A percentile compares a stretch with the other conserved stretches of the same genome.
Evolutionary conservation across 2,888 invertebrate species (phyloP).

Genomic region (Alentia gelatinosa): DNA sequence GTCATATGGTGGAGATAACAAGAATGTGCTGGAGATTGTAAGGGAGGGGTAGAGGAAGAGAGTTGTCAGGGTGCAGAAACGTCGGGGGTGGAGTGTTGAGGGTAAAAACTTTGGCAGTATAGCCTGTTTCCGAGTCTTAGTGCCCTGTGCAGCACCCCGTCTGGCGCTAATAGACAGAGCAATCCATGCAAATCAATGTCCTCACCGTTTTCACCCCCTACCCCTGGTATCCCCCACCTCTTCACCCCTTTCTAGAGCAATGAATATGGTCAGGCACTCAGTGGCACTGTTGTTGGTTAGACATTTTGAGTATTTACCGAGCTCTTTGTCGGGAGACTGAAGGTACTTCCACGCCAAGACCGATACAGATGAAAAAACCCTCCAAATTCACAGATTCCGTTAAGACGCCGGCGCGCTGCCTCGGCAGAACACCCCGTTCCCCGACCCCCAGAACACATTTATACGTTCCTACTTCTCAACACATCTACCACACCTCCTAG

Average conservation of each 20-base stretch:
- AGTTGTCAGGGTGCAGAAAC: not conserved
- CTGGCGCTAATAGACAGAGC: not conserved
- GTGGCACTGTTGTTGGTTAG: no score
- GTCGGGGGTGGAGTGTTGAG: not conserved
- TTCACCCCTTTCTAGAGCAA: not conserved
- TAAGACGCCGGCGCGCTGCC: no score
- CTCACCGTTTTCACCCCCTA: not conserved
- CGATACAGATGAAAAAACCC: no score
- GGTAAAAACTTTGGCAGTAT: not conserved
- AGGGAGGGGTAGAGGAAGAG: not conserved
- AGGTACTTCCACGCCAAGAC: no score
- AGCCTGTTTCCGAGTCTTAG: not conserved
- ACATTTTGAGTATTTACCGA: no score
- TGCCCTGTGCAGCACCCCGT: not conserved
- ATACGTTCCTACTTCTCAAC: no score
- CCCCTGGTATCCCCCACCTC: not conserved
- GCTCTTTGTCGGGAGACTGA: no score
- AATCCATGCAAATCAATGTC: conserved; percentile 41
- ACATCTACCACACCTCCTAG: no score
- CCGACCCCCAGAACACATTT: no score
- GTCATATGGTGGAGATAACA: no score
- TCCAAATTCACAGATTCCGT: no score
- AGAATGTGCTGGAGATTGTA: not conserved
- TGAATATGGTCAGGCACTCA: not conserved
- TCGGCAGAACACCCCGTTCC: no score